Percentiles rank a stretch among this genome's conserved stretches.
Conservation (phyloP, 2,113 vertebrate genomes). For the Pagrus major region DNA sequence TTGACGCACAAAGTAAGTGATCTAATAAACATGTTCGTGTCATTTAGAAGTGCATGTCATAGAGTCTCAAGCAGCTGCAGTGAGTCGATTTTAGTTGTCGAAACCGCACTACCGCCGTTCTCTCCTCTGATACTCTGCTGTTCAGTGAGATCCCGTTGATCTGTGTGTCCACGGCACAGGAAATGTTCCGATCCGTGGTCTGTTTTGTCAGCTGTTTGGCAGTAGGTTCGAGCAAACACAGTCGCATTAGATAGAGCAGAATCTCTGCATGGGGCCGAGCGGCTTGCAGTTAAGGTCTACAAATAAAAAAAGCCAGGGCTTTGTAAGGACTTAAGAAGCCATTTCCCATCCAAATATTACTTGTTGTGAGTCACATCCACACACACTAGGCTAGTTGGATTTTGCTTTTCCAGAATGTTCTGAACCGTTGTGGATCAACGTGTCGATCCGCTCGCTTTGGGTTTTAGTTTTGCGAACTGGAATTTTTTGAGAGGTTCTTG, state of each 20-base stretch:
- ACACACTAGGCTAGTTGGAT: slow-evolving; percentile 47
- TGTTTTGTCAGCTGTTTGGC: slow-evolving; percentile 68
- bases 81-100: slow-evolving; percentile 42
- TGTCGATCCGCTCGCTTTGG: slow-evolving; percentile 28
- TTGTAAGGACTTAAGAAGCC: slow-evolving; percentile 66
- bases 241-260: slow-evolving; percentile 35
- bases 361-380: slow-evolving; percentile 61
- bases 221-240: slow-evolving; percentile 42
- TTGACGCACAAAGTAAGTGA: slow-evolving; percentile 51
- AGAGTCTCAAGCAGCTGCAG: slow-evolving; percentile 17
- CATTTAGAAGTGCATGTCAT: slow-evolving; percentile 59
- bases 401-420: slow-evolving; percentile 44
- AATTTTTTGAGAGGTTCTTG: slow-evolving; percentile 75
- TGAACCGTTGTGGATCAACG: slow-evolving; percentile 28
- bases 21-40: slow-evolving; percentile 44
- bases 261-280: slow-evolving; percentile 23
- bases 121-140: slow-evolving; percentile 16
- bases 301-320: slow-evolving; percentile 49
- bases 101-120: slow-evolving; percentile 22
- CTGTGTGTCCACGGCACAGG: slow-evolving; percentile 41
- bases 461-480: slow-evolving; percentile 62
- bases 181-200: slow-evolving; percentile 26
- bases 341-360: slow-evolving; percentile 53
- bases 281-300: slow-evolving; percentile 39
- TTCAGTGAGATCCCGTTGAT: slow-evolving; percentile 35